Evolutionary conservation across 2,888 invertebrate genomes (phyloP).

Genomic region (Gymnosoma rotundatum): DNA sequence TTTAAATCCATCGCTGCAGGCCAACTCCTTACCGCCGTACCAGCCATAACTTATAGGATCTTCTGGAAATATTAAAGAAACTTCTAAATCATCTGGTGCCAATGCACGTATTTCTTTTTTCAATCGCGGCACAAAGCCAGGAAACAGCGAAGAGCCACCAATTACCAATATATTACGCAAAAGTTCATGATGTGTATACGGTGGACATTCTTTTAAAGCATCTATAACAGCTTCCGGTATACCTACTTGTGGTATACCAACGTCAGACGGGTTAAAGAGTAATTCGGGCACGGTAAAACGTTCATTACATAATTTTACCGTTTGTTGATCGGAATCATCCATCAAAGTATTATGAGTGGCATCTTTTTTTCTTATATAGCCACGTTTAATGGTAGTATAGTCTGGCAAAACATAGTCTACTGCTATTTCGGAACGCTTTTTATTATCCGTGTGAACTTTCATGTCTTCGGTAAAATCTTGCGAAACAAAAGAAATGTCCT

Average conservation of each 20-base stretch:
- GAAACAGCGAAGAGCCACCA: conserved; percentile 91
- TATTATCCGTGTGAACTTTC: conserved; percentile 85
- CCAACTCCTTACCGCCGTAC: conserved; percentile 92
- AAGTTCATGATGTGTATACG: conserved; percentile 89
- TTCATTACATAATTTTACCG: conserved; percentile 94
- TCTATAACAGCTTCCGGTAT: conserved; percentile 94
- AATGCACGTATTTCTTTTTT: conserved; percentile 90
- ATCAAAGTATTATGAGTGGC: conserved; percentile 69
- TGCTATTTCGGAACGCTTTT: conserved; percentile 87
- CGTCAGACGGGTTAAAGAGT: conserved; percentile 96
- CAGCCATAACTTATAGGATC: conserved; percentile 93
- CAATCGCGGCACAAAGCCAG: conserved; percentile 91
- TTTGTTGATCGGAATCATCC: conserved; percentile 85
- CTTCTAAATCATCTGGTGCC: conserved; percentile 89
- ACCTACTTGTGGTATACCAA: conserved; percentile 95
- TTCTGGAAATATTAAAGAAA: conserved; percentile 87
- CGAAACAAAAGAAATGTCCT: conserved; percentile 97
- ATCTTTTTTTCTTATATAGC: conserved; percentile 83
- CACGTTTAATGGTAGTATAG: conserved; percentile 93
- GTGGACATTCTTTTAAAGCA: conserved; percentile 88
- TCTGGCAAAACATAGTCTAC: conserved; percentile 98
- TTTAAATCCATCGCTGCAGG: conserved; percentile 88
- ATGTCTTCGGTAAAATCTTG: conserved; percentile 91
- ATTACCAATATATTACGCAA: conserved; percentile 92
- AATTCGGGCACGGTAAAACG: conserved; percentile 97